A percentile compares a stretch with the other conserved stretches of the same genome.
These are phyloP conservation scores for Acleris literana DNA, from an alignment of 2,888 invertebrate genomes.

Conservation along the genomic window DNA sequence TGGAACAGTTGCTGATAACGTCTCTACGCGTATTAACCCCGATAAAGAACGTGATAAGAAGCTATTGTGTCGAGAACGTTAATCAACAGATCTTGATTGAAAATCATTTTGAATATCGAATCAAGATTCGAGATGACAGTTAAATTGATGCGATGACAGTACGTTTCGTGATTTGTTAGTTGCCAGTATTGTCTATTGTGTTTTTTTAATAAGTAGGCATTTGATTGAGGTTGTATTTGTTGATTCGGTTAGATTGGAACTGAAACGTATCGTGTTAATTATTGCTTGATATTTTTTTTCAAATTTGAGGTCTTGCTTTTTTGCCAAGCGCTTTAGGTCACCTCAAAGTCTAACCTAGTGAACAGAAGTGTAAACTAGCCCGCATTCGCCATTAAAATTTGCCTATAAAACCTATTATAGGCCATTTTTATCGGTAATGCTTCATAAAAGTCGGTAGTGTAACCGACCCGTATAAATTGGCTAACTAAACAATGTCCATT, in stretches of 20 bases:
- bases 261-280: too few species aligned
- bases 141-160: slow-evolving; percentile 11
- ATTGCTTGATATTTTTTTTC: too few species aligned
- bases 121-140: slow-evolving; percentile 51
- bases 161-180: not conserved
- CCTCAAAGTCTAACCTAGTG: slow-evolving; percentile 48
- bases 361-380: slow-evolving; percentile 63
- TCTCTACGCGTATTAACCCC: slow-evolving; percentile 80
- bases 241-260: too few species aligned
- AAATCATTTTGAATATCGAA: slow-evolving; percentile 59
- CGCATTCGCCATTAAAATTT: slow-evolving; percentile 75
- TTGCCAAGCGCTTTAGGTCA: not conserved
- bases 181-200: too few species aligned
- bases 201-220: too few species aligned
- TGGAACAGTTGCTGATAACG: slow-evolving; percentile 74
- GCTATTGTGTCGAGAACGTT: slow-evolving; percentile 68
- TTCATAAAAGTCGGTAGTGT: slow-evolving; percentile 81
- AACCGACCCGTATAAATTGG: slow-evolving; percentile 84
- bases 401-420: slow-evolving; percentile 78
- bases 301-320: too few species aligned
- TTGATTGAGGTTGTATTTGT: too few species aligned
- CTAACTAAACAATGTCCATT: slow-evolving; percentile 80
- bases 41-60: slow-evolving; percentile 72
- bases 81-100: slow-evolving; percentile 79
- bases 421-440: slow-evolving; percentile 81